Percentiles rank a stretch among this genome's conserved stretches.
Conservation (phyloP, 2,797 vertebrate species). For the Sebastes matsubarae region DNA sequence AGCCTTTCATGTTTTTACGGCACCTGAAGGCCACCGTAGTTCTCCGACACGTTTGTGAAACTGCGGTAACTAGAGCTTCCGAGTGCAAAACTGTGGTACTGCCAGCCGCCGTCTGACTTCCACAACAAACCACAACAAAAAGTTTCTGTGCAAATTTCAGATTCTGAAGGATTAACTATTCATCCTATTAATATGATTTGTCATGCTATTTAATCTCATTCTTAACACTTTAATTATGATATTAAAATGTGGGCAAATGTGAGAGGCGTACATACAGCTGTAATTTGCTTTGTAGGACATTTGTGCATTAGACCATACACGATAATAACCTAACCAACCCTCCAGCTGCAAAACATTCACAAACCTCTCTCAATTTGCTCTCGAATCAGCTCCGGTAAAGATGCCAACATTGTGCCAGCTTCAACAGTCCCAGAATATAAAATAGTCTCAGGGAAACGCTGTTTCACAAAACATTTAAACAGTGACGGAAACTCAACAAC, state of each 20-base stretch:
- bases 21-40: no score
- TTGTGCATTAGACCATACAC: background rate
- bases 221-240: background rate
- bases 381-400: background rate
- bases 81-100: no score
- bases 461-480: conserved; percentile 18
- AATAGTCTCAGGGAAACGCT: background rate
- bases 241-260: background rate
- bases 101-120: no score
- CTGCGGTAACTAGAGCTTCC: no score
- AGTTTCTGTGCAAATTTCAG: background rate
- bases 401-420: background rate
- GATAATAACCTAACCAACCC: background rate
- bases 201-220: background rate
- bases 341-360: background rate
- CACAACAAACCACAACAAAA: background rate
- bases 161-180: background rate
- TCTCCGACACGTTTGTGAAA: no score
- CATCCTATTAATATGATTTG: background rate
- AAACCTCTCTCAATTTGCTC: background rate
- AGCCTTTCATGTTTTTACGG: no score
- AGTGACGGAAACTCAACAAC: background rate
- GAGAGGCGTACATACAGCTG: background rate
- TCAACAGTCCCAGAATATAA: conserved; percentile 6
- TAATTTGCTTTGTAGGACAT: background rate